phyloP scores from a whole-genome alignment of 1,140 invertebrate genomes.

The Anastrepha ludens region DNA sequence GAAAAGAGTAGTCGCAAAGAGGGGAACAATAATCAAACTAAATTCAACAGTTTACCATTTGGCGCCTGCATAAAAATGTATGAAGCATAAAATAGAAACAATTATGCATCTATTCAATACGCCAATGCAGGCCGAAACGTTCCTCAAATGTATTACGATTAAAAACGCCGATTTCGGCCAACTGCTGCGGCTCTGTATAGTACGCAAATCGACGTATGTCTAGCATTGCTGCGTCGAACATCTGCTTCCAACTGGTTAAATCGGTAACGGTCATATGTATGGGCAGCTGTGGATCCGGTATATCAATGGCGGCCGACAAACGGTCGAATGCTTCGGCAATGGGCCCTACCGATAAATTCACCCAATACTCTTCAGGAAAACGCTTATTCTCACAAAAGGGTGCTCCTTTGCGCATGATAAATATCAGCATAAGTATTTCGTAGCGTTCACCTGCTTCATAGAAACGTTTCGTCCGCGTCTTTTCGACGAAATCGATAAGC shows the following conservation, averaged over 20 bases:
- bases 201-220: conserved; percentile 69
- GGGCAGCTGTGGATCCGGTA: conserved; percentile 69
- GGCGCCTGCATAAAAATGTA: background rate
- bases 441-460: conserved; percentile 70
- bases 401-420: conserved; percentile 70
- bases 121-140: conserved; percentile 70
- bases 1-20: background rate
- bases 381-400: conserved; percentile 71
- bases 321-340: conserved; percentile 70
- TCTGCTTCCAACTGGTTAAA: conserved; percentile 71
- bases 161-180: conserved; percentile 69
- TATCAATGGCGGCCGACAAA: conserved; percentile 68
- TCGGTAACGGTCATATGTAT: conserved; percentile 72
- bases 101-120: conserved; percentile 34
- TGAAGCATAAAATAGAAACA: background rate
- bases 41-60: conserved; percentile 1
- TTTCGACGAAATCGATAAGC: conserved; percentile 70
- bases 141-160: conserved; percentile 70
- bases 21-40: background rate
- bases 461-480: conserved; percentile 70
- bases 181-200: conserved; percentile 68
- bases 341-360: conserved; percentile 69
- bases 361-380: conserved; percentile 71
- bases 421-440: conserved; percentile 71
- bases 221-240: conserved; percentile 69